A percentile compares a stretch with the other conserved stretches of the same genome.
phyloP scores from a whole-genome alignment of 2,113 vertebrate genomes.

The Speoplatyrhinus poulsoni region DNA sequence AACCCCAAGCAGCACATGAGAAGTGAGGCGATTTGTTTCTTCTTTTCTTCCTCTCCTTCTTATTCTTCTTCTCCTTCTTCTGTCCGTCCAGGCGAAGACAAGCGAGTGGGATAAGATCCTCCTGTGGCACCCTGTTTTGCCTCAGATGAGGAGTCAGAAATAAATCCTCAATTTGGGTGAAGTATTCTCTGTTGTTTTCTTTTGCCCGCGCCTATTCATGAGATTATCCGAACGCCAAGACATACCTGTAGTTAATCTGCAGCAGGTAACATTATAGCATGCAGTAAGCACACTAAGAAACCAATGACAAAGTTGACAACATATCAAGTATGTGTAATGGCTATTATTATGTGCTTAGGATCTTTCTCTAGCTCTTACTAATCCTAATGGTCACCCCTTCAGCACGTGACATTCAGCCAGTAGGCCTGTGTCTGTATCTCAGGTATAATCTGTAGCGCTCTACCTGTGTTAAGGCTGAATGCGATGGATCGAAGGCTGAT shows the following conservation, averaged over 20 bases:
- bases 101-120: slow-evolving; percentile 27
- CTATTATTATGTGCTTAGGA: too few relatives aligned
- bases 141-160: slow-evolving; percentile 5
- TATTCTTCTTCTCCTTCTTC: slow-evolving; percentile 45
- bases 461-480: background rate
- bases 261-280: too few relatives aligned
- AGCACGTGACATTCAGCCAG: too few relatives aligned
- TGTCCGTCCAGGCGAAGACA: slow-evolving; percentile 44
- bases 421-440: too few relatives aligned
- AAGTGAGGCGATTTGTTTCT: slow-evolving; percentile 33
- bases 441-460: background rate
- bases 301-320: too few relatives aligned
- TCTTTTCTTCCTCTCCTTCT: background rate
- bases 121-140: slow-evolving; percentile 20
- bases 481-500: slow-evolving; percentile 41
- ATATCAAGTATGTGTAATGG: too few relatives aligned
- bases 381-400: too few relatives aligned
- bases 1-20: slow-evolving; percentile 26
- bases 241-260: too few relatives aligned
- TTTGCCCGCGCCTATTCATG: too few relatives aligned
- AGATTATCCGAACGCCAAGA: too few relatives aligned
- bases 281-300: too few relatives aligned
- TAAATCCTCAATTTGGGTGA: background rate
- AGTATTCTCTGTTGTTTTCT: slow-evolving; percentile 5
- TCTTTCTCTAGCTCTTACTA: too few relatives aligned